These are phyloP conservation scores for Lethrus apterus DNA, from an alignment of 1,140 invertebrate species.

Conservation along the genomic window DNA sequence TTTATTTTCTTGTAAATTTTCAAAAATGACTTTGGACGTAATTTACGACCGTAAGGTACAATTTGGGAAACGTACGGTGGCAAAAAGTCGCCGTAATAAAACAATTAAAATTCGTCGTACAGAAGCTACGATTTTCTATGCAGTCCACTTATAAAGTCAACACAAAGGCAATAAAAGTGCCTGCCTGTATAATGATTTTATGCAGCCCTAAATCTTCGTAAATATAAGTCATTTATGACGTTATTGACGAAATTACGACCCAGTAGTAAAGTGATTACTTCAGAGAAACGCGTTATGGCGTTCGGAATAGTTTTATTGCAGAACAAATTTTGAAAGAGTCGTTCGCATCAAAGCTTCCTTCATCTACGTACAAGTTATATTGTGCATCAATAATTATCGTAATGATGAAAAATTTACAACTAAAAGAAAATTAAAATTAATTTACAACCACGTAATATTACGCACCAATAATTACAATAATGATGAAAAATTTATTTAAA, in stretches of 20 bases:
- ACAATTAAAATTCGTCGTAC: slow-evolving; percentile 4
- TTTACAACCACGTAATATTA: too few species aligned
- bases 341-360: too few species aligned
- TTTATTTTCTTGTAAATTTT: slow-evolving; percentile 12
- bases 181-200: slow-evolving; percentile 16
- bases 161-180: slow-evolving; percentile 13
- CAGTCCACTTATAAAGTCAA: slow-evolving; percentile 11
- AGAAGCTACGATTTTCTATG: slow-evolving; percentile 9
- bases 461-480: too few species aligned
- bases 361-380: too few species aligned
- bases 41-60: slow-evolving; percentile 9
- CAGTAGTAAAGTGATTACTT: slow-evolving; percentile 19
- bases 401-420: too few species aligned
- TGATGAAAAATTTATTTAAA: too few species aligned
- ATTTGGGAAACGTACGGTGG: slow-evolving; percentile 5
- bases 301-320: slow-evolving; percentile 11
- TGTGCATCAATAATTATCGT: too few species aligned
- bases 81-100: slow-evolving; percentile 7
- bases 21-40: slow-evolving; percentile 7
- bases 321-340: slow-evolving; percentile 9
- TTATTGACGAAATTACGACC: slow-evolving; percentile 18
- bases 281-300: slow-evolving; percentile 9
- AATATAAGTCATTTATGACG: slow-evolving; percentile 19
- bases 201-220: slow-evolving; percentile 18
- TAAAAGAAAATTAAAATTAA: too few species aligned